A percentile compares a stretch with the other conserved stretches of the same genome.
Conservation (phyloP, 2,113 vertebrate species). For the Callocephalon fimbriatum region DNA sequence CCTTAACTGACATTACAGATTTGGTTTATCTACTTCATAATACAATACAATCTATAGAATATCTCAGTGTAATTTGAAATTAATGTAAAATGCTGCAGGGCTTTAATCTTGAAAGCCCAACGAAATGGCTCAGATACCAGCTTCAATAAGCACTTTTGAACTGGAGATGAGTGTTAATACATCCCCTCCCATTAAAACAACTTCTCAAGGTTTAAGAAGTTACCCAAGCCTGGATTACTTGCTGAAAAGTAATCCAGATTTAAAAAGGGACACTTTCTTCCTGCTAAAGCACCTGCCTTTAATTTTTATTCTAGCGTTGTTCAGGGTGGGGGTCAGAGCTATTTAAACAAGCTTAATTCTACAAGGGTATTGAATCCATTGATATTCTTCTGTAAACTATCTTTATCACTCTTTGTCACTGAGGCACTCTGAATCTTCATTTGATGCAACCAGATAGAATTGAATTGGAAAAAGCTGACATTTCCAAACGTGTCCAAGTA, state of each 20-base stretch:
- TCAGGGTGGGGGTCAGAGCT: accelerated
- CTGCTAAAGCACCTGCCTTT: background rate
- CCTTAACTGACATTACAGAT: background rate
- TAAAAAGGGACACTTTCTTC: background rate
- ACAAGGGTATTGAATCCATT: background rate
- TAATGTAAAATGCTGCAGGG: background rate
- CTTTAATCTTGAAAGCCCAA: background rate
- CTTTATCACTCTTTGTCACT: background rate
- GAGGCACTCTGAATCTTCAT: background rate
- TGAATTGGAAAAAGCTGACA: constrained; percentile 44
- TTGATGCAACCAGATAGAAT: background rate
- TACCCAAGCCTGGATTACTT: background rate
- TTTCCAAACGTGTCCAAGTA: constrained; percentile 21
- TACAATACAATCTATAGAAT: background rate
- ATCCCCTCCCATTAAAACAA: background rate
- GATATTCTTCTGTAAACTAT: background rate
- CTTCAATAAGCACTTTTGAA: background rate
- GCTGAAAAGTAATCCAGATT: background rate
- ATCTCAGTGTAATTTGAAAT: background rate
- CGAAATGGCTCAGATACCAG: background rate
- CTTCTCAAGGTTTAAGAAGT: background rate
- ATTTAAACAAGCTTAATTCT: background rate
- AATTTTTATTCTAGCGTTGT: background rate
- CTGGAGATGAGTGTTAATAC: background rate
- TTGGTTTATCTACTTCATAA: background rate